Conservation (phyloP, 2,797 vertebrate species). For the Zenarchopterus dispar region DNA sequence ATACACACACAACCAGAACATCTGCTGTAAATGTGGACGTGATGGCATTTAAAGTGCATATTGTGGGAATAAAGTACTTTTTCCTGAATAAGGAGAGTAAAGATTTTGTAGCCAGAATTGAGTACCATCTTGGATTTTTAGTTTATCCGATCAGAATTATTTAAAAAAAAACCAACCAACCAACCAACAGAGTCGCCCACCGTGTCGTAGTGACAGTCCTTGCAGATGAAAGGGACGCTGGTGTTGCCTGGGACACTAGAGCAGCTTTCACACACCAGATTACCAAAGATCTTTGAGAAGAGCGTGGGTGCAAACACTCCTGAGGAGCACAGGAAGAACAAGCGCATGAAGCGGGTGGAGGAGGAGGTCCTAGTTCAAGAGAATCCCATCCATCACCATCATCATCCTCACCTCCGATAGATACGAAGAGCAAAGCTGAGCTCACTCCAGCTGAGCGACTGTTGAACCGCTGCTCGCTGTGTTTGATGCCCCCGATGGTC, state of each 20-base stretch:
- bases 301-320: conserved; percentile 92
- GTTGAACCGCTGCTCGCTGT: conserved; percentile 91
- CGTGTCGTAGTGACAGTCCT: conserved; percentile 87
- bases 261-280: conserved; percentile 88
- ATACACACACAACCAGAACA: too few relatives aligned
- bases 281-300: conserved; percentile 91
- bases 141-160: too few relatives aligned
- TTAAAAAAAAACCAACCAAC: too few relatives aligned
- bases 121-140: too few relatives aligned
- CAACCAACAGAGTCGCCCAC: conserved; percentile 74
- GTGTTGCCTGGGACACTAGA: conserved; percentile 75
- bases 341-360: accelerated
- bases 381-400: too few relatives aligned
- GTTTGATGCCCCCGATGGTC: conserved; percentile 90
- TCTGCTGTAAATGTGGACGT: too few relatives aligned
- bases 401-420: conserved; percentile 84
- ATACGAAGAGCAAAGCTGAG: conserved; percentile 91
- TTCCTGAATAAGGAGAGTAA: too few relatives aligned
- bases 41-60: too few relatives aligned
- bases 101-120: too few relatives aligned
- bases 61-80: too few relatives aligned
- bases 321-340: conserved; percentile 37
- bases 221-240: conserved; percentile 83
- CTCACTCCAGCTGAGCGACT: conserved; percentile 90
- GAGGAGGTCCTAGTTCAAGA: background rate